These are phyloP conservation scores for Deilephila porcellus DNA, from an alignment of 2,888 invertebrate species.

Conservation along the genomic window DNA sequence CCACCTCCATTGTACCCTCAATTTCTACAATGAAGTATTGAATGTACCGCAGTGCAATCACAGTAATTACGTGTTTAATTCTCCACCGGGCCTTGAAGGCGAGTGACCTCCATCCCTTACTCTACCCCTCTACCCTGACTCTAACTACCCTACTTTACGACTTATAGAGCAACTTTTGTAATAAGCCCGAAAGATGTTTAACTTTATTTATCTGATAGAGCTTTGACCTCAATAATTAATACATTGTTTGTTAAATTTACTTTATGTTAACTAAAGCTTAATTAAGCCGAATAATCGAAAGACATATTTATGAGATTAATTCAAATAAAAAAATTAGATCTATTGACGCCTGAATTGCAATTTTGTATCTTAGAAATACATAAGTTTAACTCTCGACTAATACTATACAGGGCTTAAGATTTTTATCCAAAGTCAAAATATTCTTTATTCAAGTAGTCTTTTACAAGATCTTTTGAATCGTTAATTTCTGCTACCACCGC, in stretches of 20 bases:
- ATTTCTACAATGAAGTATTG: slow-evolving; percentile 32
- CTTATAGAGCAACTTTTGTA: slow-evolving; percentile 15
- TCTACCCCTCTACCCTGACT: not conserved
- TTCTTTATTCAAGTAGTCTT: no score
- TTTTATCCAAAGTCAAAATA: no score
- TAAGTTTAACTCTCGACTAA: no score
- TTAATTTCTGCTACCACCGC: no score
- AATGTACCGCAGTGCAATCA: slow-evolving; percentile 57
- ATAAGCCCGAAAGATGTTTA: slow-evolving; percentile 21
- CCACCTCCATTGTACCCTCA: not conserved
- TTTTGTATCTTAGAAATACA: no score
- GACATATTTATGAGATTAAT: no score
- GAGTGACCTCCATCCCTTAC: slow-evolving; percentile 17
- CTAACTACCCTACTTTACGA: slow-evolving; percentile 37
- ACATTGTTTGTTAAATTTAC: slow-evolving; percentile 3
- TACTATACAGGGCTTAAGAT: no score
- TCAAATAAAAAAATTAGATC: no score
- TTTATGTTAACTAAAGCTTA: not conserved
- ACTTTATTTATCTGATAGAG: slow-evolving; percentile 26
- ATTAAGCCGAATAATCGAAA: no score
- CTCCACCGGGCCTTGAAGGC: slow-evolving; percentile 41
- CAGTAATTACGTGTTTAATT: slow-evolving; percentile 65
- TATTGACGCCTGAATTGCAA: no score
- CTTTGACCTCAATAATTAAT: slow-evolving; percentile 13
- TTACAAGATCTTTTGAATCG: no score